These are phyloP conservation scores for Eumeta japonica DNA, from an alignment of 1,140 invertebrate species.

Conservation along the genomic window DNA sequence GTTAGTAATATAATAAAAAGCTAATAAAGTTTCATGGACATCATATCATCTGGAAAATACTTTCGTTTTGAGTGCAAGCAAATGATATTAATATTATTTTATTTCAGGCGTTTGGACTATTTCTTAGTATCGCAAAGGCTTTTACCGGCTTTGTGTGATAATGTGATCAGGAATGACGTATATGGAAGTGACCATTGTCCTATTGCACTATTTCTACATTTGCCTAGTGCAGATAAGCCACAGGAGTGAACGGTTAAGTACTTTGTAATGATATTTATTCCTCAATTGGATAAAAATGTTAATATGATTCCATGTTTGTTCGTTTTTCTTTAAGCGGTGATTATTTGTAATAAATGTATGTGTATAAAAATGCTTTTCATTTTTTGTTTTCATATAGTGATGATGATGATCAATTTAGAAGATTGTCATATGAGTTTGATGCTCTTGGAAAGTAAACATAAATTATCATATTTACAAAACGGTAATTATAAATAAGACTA, in stretches of 20 bases:
- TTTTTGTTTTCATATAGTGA: too few species aligned
- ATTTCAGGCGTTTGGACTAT: constrained; percentile 89
- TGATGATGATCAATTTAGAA: too few species aligned
- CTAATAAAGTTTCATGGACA: too few species aligned
- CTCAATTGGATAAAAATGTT: background rate
- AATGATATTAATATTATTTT: constrained; percentile 19
- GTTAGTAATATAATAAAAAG: too few species aligned
- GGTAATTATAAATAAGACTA: too few species aligned
- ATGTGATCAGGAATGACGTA: constrained; percentile 70
- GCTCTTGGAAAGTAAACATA: too few species aligned
- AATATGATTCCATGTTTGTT: background rate
- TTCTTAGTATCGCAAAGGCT: constrained; percentile 85
- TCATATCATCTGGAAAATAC: too few species aligned
- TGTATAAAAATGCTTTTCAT: too few species aligned
- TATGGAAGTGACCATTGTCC: constrained; percentile 90
- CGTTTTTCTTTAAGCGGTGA: background rate
- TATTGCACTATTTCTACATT: constrained; percentile 67
- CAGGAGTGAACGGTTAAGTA: background rate
- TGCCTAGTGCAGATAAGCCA: constrained; percentile 44
- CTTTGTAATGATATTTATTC: background rate
- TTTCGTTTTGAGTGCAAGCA: too few species aligned
- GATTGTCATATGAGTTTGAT: too few species aligned
- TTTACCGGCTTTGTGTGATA: constrained; percentile 76
- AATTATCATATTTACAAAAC: too few species aligned
- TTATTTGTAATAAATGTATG: too few species aligned